Base-by-base conservation (phyloP, 2,113 vertebrate species). In the Alethe castanea region DNA sequence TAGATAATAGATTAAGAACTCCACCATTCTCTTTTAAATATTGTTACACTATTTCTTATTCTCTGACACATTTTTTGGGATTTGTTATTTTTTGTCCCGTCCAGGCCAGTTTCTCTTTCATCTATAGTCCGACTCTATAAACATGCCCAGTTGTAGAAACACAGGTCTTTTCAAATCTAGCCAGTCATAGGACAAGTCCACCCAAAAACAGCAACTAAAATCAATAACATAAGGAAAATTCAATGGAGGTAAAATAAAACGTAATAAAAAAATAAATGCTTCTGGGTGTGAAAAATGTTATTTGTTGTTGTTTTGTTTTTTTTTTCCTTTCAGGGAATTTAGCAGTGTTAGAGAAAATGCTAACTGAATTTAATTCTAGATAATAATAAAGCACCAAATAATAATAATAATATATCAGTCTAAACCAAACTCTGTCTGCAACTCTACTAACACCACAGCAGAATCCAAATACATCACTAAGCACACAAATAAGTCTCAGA, bases 171-270 rank as follows among this genome's bases (percentile, higher is more conserved):
- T 3, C 0, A 56, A 87, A 33, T 23, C 4, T 69, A 61, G 17
- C 19, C 38, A 23, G 13, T 64, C 24, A 53, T 1, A 40, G 31
- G 23, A 48, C 3, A 57, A 90, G 15, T 35, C 29, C 74, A 54
- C 14, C 5, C 0, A 0, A 85, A 79, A 14, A 0, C 5, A 78
- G 16, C 24, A 54, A 82, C 3, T 22, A 42, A 89, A 76, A 57
- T 52, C 26, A 60, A 22, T 13, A 61, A 14, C 2, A 11, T 8
- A 36, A 56, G 9, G 26, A 67, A 81, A 82, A 28, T 6, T 13
- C 25, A 64, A 8, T 2, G 2, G 11, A 36, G 4, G 18, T 33
- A 9, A 35, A 45, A 50, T 29, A 31, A 53, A 44, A 65, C 19
- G 6, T 3, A 44, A 8, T 12, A 2, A 14, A 19, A 19, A 74